Percentiles rank a stretch among this genome's conserved stretches.
Evolutionary conservation across 2,888 invertebrate genomes (phyloP).

Genomic region (Drosophila testacea): DNA sequence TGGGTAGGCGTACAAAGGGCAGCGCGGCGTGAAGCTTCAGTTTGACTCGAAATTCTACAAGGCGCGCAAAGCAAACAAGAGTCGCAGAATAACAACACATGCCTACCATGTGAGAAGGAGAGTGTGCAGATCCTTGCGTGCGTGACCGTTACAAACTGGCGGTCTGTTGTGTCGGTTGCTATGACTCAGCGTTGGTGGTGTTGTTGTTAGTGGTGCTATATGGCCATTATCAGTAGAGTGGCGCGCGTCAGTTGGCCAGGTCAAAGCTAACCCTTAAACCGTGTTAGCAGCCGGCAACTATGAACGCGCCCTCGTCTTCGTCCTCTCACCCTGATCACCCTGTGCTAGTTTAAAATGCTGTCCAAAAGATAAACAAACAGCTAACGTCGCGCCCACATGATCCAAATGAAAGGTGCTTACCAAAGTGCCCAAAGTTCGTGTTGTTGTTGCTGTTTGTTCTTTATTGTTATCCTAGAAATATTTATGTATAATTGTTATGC

Average conservation of each 20-base stretch:
- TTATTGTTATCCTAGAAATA: conserved; percentile 66
- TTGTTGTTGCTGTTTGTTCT: background rate
- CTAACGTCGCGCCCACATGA: conserved; percentile 66
- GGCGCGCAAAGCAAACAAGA: conserved; percentile 46
- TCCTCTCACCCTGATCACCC: conserved; percentile 64
- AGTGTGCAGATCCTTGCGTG: conserved; percentile 59
- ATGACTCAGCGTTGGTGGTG: conserved; percentile 50
- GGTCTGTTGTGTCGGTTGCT: conserved; percentile 11
- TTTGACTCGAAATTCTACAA: conserved; percentile 8
- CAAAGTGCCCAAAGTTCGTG: conserved; percentile 30
- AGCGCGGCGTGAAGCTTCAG: conserved; percentile 68
- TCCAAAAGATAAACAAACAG: conserved; percentile 42
- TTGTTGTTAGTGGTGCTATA: conserved; percentile 52
- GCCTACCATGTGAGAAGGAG: conserved; percentile 56
- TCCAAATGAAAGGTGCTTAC: conserved; percentile 32
- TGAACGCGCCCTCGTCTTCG: conserved; percentile 3
- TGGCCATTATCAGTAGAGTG: conserved; percentile 46
- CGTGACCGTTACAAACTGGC: conserved; percentile 71
- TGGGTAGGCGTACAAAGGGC: conserved; percentile 49
- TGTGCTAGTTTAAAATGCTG: conserved; percentile 63
- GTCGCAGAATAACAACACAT: conserved; percentile 57
- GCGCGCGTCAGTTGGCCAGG: conserved; percentile 69
- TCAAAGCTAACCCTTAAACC: conserved; percentile 69
- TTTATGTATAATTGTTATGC: conserved; percentile 74
- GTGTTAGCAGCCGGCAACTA: conserved; percentile 49